These are phyloP conservation scores for Theristicus caerulescens DNA, from an alignment of 2,113 vertebrate genomes.

Conservation along the genomic window DNA sequence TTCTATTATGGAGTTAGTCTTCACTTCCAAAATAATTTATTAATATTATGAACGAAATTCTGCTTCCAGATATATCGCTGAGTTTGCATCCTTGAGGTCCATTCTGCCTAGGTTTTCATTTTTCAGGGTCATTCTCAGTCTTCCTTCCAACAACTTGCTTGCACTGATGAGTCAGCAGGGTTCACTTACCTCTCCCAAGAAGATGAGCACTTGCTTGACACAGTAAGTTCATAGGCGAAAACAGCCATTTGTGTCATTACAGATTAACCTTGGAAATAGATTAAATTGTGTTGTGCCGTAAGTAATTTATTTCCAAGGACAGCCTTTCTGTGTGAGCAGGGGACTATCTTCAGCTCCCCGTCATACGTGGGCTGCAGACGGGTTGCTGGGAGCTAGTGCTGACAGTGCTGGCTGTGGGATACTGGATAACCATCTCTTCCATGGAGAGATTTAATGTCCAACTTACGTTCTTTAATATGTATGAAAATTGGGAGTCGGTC, in stretches of 20 bases:
- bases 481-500: background rate
- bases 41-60: background rate
- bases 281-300: background rate
- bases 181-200: background rate
- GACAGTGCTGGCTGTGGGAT: background rate
- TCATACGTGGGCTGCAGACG: background rate
- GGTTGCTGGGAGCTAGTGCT: background rate
- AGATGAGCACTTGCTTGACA: background rate
- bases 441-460: background rate
- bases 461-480: accelerated
- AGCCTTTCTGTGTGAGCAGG: background rate
- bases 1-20: background rate
- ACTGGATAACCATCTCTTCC: background rate
- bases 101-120: background rate
- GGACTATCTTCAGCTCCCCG: accelerated
- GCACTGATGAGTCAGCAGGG: background rate
- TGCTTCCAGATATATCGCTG: background rate
- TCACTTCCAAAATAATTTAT: background rate
- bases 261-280: background rate
- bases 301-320: constrained; percentile 18
- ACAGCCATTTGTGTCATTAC: background rate
- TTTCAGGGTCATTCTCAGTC: background rate
- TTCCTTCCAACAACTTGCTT: background rate
- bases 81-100: background rate
- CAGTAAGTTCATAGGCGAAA: background rate